Conservation (phyloP, 1,140 invertebrate species). For the Mamestra configurata region DNA sequence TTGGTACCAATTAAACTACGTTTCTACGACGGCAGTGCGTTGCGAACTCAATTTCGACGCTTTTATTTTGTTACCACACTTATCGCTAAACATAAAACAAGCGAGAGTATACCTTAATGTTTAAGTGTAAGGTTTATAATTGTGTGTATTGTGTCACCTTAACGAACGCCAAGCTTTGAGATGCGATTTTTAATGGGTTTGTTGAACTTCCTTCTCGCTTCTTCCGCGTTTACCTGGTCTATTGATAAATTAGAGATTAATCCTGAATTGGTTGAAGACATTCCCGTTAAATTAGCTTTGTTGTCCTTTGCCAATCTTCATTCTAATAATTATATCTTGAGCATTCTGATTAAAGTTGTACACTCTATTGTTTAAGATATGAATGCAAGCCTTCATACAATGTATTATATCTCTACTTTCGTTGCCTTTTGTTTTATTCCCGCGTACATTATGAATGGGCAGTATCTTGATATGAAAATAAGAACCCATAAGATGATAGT, state of each 20-base stretch:
- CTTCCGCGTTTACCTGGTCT: conserved; percentile 47
- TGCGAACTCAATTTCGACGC: conserved; percentile 52
- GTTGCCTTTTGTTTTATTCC: conserved; percentile 20
- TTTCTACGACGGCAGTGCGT: conserved; percentile 51
- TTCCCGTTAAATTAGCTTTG: not conserved
- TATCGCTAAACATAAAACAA: conserved; percentile 4
- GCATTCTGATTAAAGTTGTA: not conserved
- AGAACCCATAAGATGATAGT: not conserved
- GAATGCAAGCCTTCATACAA: conserved; percentile 16
- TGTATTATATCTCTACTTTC: conserved; percentile 25
- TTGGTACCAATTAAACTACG: conserved; percentile 42
- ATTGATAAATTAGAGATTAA: conserved; percentile 7
- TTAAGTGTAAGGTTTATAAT: conserved; percentile 35
- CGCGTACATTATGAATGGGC: not conserved
- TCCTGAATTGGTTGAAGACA: not conserved
- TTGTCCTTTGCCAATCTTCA: not conserved
- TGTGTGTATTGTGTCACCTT: not conserved
- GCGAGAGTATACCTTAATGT: conserved; percentile 41
- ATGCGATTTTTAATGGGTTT: conserved; percentile 63
- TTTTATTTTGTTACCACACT: conserved; percentile 51
- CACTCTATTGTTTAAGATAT: not conserved
- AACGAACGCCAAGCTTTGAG: conserved; percentile 44
- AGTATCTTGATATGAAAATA: not conserved
- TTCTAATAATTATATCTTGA: not conserved
- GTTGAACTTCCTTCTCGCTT: conserved; percentile 56